These are phyloP conservation scores for Siniperca chuatsi DNA, from an alignment of 2,113 vertebrate species.

Conservation along the genomic window DNA sequence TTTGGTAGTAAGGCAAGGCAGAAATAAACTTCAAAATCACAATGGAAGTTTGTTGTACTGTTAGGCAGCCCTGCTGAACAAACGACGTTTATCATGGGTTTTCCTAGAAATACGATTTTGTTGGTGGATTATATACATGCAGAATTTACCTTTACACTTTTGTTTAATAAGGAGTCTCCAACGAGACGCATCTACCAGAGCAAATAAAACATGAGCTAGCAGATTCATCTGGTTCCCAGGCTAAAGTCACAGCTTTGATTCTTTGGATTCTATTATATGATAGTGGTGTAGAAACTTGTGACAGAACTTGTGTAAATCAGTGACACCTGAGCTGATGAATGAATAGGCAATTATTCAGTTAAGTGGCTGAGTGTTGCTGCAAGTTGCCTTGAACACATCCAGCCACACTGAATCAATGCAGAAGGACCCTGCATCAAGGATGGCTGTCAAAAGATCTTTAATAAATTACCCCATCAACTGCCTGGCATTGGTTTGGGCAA, in stretches of 20 bases:
- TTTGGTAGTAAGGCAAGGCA: no score
- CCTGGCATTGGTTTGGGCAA: constrained; percentile 20
- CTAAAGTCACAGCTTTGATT: not conserved
- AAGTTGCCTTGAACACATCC: constrained; percentile 25
- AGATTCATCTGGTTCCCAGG: no score
- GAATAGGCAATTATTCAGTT: constrained; percentile 39
- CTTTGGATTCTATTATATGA: not conserved
- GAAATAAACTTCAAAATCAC: no score
- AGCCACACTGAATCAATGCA: not conserved
- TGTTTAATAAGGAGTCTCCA: no score
- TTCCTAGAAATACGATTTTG: no score
- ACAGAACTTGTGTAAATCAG: constrained; percentile 40
- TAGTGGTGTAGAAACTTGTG: not conserved
- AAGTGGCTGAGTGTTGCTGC: not conserved
- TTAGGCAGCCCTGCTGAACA: no score
- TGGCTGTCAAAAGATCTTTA: constrained; percentile 25
- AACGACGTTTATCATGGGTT: no score
- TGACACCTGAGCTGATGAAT: constrained; percentile 55
- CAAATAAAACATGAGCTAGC: no score
- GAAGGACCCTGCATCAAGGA: not conserved
- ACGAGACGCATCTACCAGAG: no score
- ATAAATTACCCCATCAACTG: constrained; percentile 33
- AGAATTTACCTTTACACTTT: no score
- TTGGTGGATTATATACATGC: no score
- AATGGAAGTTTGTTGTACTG: no score